Conservation (phyloP, 2,113 vertebrate species). For the Pollachius pollachius region DNA sequence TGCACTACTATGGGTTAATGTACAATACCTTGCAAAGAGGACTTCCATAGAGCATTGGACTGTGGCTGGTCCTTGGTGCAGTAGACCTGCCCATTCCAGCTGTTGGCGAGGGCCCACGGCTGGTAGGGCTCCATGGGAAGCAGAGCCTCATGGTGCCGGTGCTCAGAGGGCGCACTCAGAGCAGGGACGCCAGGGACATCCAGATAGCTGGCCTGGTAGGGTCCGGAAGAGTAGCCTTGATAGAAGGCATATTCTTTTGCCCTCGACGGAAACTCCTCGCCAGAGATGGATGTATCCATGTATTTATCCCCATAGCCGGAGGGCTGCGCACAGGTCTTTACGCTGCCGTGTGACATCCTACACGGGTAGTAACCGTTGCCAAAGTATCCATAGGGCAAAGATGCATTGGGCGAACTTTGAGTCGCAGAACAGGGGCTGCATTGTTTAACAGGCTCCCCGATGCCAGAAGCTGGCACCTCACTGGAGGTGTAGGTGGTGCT, state of each 20-base stretch:
- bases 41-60: constrained; percentile 92
- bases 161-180: constrained; percentile 85
- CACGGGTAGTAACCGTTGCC: constrained; percentile 96
- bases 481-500: constrained; percentile 80
- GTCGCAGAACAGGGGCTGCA: constrained; percentile 94
- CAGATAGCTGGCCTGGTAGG: constrained; percentile 93
- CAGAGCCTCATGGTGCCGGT: constrained; percentile 90
- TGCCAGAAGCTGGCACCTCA: constrained; percentile 85
- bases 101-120: constrained; percentile 93
- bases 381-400: constrained; percentile 97
- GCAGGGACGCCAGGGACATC: constrained; percentile 93
- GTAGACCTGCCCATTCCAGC: constrained; percentile 97
- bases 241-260: constrained; percentile 98
- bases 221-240: constrained; percentile 89
- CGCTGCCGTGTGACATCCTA: constrained; percentile 89
- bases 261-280: constrained; percentile 91
- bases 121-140: constrained; percentile 96
- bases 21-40: constrained; percentile 85
- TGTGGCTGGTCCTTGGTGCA: constrained; percentile 95
- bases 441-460: constrained; percentile 92
- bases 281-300: constrained; percentile 89
- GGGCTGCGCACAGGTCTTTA: constrained; percentile 91
- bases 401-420: constrained; percentile 88
- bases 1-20: not conserved
- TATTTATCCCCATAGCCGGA: constrained; percentile 91